phyloP scores from a whole-genome alignment of 1,140 invertebrate species.

The Drosophila athabasca region DNA sequence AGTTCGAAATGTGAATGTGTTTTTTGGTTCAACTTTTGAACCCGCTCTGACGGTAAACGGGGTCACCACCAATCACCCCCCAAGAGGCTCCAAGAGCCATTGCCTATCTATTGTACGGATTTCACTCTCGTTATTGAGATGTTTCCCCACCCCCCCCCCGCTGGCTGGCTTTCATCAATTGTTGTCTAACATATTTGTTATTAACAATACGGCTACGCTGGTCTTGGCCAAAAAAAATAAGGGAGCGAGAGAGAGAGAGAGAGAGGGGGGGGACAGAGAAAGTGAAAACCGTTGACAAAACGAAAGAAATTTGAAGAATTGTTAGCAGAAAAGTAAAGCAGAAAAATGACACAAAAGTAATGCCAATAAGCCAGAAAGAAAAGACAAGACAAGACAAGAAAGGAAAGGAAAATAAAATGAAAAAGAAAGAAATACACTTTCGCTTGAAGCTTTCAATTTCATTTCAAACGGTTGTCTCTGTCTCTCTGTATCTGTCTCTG shows the following conservation, averaged over 20 bases:
- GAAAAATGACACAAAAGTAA: constrained; percentile 28
- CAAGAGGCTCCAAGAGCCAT: too few species aligned
- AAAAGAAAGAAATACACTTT: constrained; percentile 67
- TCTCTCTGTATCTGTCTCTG: constrained; percentile 13
- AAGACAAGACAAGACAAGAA: constrained; percentile 27
- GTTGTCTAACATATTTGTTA: constrained; percentile 51
- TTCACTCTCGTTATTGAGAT: constrained; percentile 64
- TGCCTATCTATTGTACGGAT: constrained; percentile 9
- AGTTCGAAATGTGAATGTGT: constrained; percentile 9
- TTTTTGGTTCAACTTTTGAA: constrained; percentile 45
- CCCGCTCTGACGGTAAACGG: constrained; percentile 11
- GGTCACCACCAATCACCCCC: constrained; percentile 34
- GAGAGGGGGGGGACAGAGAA: constrained; percentile 20
- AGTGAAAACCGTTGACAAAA: constrained; percentile 72
- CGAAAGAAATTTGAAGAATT: constrained; percentile 71
- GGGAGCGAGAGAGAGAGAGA: constrained; percentile 15
- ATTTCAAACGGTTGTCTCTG: constrained; percentile 61
- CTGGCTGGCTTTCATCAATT: constrained; percentile 39
- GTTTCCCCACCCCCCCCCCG: constrained; percentile 1
- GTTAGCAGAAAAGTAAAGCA: constrained; percentile 17
- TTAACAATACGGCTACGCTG: constrained; percentile 19
- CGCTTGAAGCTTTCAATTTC: constrained; percentile 80
- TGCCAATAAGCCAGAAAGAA: constrained; percentile 19
- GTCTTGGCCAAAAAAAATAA: constrained; percentile 21
- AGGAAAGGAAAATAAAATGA: constrained; percentile 23